phyloP scores from a whole-genome alignment of 2,797 vertebrate species.

The Tachyglossus aculeatus region DNA sequence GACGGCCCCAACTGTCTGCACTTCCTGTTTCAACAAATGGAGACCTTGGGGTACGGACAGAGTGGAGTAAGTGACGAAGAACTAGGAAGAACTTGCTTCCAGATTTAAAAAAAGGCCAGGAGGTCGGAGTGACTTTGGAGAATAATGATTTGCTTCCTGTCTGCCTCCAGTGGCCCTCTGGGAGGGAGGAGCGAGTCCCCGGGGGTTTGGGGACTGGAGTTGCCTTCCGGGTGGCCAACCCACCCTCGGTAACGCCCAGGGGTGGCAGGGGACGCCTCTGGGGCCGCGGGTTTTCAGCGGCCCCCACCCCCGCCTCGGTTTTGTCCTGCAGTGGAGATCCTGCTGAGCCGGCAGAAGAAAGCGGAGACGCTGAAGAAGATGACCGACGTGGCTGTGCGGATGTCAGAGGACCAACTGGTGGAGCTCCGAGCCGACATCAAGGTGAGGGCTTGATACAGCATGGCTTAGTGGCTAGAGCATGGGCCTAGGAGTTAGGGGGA shows the following conservation, averaged over 20 bases:
- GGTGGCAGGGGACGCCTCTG: too few species aligned
- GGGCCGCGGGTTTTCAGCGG: too few species aligned
- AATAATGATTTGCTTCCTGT: constrained; percentile 19
- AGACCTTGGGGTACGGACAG: too few species aligned
- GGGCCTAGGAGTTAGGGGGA: too few species aligned
- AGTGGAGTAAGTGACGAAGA: too few species aligned
- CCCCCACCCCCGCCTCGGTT: not conserved
- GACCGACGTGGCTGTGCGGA: constrained; percentile 86
- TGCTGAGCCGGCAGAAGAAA: constrained; percentile 88
- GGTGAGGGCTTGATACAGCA: constrained; percentile 76
- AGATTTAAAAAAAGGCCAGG: too few species aligned
- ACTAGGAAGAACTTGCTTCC: too few species aligned
- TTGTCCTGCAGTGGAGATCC: constrained; percentile 82
- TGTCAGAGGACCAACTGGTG: constrained; percentile 92
- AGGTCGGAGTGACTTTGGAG: too few species aligned
- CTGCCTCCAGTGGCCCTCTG: not conserved
- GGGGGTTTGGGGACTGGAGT: constrained; percentile 8
- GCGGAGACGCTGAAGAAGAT: constrained; percentile 88
- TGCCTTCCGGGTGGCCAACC: not conserved
- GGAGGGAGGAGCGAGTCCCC: not conserved
- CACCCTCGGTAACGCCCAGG: too few species aligned
- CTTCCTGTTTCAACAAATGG: too few species aligned
- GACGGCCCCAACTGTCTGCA: too few species aligned
- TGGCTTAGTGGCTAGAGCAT: too few species aligned
- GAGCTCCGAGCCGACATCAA: constrained; percentile 96